phyloP scores from a whole-genome alignment of 1,140 invertebrate genomes.

The Caenorhabditis briggsae region DNA sequence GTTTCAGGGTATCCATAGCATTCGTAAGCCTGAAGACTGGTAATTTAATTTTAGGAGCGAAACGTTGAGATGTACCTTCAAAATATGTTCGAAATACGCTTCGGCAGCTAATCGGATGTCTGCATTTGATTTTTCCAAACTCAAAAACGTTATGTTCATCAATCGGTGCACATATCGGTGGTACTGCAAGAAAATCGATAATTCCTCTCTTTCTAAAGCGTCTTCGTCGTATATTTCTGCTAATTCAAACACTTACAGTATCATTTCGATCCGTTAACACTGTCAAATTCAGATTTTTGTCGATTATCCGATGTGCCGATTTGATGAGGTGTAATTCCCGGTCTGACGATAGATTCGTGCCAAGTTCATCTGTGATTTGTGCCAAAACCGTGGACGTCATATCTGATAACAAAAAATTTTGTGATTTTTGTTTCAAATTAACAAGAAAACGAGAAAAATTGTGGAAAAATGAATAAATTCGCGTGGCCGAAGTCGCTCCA shows the following conservation, averaged over 20 bases:
- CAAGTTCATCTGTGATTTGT: conserved; percentile 36
- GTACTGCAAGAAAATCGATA: not conserved
- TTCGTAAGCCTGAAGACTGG: conserved; percentile 5
- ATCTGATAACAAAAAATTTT: not conserved
- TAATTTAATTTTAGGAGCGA: not conserved
- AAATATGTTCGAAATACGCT: conserved; percentile 35
- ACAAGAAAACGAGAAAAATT: not conserved
- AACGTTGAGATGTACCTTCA: not conserved
- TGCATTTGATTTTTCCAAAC: conserved; percentile 25
- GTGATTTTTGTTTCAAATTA: not conserved
- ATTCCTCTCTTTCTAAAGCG: not conserved
- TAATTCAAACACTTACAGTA: conserved; percentile 1
- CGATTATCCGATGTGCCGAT: conserved; percentile 32
- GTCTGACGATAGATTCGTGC: conserved; percentile 23
- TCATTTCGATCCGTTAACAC: conserved; percentile 33
- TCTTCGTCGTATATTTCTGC: not conserved
- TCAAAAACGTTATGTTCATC: not conserved
- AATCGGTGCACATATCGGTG: conserved; percentile 28
- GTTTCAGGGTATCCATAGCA: conserved; percentile 37
- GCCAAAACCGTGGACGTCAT: conserved; percentile 33
- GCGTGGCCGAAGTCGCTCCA: not conserved
- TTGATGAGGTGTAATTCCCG: conserved; percentile 44
- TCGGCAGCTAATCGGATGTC: conserved; percentile 35
- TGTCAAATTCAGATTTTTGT: conserved; percentile 17
- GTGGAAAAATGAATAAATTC: conserved; percentile 8